Base-by-base conservation (phyloP, 2,888 invertebrate genomes). In the Thymelicus sylvestris region DNA sequence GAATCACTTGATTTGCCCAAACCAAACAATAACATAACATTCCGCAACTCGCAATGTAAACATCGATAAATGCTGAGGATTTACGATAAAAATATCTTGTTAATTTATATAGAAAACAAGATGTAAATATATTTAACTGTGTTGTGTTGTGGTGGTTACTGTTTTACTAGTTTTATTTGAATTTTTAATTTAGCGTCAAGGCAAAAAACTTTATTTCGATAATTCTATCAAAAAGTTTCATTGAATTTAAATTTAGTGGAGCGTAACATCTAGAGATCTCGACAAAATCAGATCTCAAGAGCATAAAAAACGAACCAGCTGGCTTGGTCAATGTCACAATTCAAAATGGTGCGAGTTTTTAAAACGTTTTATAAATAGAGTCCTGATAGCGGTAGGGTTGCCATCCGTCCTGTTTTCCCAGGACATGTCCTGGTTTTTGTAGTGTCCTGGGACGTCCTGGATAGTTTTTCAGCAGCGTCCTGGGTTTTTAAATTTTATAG, bases 291-390 rank as follows among this genome's bases (percentile, higher is more conserved):
- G 66, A 55, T 71, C 66, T 62, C 19, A 44, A 61, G 47, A 44
- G 38, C 47, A 61, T 62, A 62, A 71, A 64, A 66, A 71, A 50
- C 55, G 24, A 13, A 31, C 52, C 70, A 73, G 73, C 69, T 69
- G 73, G 71, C 66, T 68, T 74, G 72, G 78, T 80, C 85, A 86
- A 84, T 86, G 85, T 79, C 85, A 83, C 78, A 77, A 81, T 81
- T 82, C 77, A 76, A 79, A 83, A 77, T 76, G 78, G 76, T 75
- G 73, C 72, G 73, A 80, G 76, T 80, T 83, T 82, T 81, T 78
- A 70, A 76, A 77, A 78, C 77, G 70, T 76, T 85, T 81, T 86
- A 87, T 83, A 87, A 88, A 88, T 88, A 90, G 85, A 74, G 76
- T 39, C 78, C 75, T 74, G 44, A 71, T 62, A 66, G 55, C 66